Conservation (phyloP, 1,140 invertebrate genomes). For the Popillia japonica region DNA sequence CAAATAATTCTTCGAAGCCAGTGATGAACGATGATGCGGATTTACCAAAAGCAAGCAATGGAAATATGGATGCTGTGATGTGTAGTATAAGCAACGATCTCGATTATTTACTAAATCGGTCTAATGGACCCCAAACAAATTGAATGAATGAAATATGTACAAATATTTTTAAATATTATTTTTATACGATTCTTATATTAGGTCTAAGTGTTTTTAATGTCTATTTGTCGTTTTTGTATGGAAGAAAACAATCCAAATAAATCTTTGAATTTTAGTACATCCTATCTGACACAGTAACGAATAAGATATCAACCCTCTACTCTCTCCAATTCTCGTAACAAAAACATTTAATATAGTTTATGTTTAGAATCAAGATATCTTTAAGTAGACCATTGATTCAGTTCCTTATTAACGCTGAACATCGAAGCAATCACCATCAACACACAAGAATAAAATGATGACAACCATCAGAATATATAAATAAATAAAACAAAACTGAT, state of each 20-base stretch:
- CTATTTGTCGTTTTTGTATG: not conserved
- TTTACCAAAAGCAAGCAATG: not conserved
- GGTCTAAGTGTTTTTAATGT: not conserved
- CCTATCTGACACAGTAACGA: not conserved
- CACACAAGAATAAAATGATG: too few species aligned
- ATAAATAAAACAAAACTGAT: too few species aligned
- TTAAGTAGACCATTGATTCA: too few species aligned
- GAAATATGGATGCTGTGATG: slow-evolving; percentile 37
- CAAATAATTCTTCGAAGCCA: not conserved
- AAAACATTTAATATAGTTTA: not conserved
- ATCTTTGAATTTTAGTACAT: not conserved
- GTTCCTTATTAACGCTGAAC: too few species aligned
- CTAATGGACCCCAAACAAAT: not conserved
- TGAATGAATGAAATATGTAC: not conserved
- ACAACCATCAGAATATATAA: too few species aligned
- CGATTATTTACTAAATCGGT: slow-evolving; percentile 36
- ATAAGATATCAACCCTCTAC: not conserved
- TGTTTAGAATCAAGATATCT: not conserved
- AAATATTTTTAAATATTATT: slow-evolving; percentile 7
- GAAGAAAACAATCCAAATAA: not conserved
- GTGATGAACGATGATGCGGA: not conserved
- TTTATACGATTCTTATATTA: slow-evolving; percentile 16
- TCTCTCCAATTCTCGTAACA: not conserved
- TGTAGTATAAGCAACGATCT: slow-evolving; percentile 36
- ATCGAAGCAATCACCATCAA: too few species aligned